phyloP scores from a whole-genome alignment of 2,113 vertebrate genomes.

The Nothobranchius kuhntae region DNA sequence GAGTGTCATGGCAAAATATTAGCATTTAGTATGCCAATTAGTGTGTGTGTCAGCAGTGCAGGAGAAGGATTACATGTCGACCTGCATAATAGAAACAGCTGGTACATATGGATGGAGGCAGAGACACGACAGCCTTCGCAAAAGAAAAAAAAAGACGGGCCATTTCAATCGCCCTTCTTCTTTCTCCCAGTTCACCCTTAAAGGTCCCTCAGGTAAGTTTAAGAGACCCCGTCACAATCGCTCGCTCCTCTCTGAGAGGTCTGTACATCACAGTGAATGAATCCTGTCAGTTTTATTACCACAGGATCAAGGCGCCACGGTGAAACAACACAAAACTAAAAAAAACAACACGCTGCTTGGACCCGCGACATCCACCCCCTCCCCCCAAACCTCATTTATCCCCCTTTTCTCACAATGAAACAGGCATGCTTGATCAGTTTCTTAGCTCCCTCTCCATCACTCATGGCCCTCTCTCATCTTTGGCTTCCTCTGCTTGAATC shows the following conservation, averaged over 20 bases:
- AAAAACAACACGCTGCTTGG: slow-evolving; percentile 45
- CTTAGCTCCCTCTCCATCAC: slow-evolving; percentile 60
- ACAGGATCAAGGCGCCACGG: slow-evolving; percentile 62
- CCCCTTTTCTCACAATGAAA: slow-evolving; percentile 36
- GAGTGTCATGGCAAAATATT: slow-evolving; percentile 70
- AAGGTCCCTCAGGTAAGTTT: slow-evolving; percentile 74
- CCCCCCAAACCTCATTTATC: slow-evolving; percentile 49
- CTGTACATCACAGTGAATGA: slow-evolving; percentile 76
- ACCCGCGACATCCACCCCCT: slow-evolving; percentile 15
- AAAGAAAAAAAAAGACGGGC: slow-evolving; percentile 16
- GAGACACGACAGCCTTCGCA: slow-evolving; percentile 34
- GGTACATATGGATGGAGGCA: slow-evolving; percentile 36
- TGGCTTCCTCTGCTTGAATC: slow-evolving; percentile 43
- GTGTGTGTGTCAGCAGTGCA: slow-evolving; percentile 39
- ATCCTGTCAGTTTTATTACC: slow-evolving; percentile 79
- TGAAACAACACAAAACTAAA: slow-evolving; percentile 61
- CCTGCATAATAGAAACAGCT: slow-evolving; percentile 50
- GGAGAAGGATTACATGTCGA: slow-evolving; percentile 34
- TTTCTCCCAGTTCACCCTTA: slow-evolving; percentile 46
- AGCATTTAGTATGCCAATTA: slow-evolving; percentile 76
- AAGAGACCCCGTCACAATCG: slow-evolving; percentile 68
- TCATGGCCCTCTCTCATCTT: slow-evolving; percentile 52
- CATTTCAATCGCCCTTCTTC: slow-evolving; percentile 59
- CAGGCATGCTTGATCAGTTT: slow-evolving; percentile 69
- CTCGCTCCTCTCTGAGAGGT: slow-evolving; percentile 71